phyloP scores from a whole-genome alignment of 2,797 vertebrate species.

The Carcharodon carcharias region DNA sequence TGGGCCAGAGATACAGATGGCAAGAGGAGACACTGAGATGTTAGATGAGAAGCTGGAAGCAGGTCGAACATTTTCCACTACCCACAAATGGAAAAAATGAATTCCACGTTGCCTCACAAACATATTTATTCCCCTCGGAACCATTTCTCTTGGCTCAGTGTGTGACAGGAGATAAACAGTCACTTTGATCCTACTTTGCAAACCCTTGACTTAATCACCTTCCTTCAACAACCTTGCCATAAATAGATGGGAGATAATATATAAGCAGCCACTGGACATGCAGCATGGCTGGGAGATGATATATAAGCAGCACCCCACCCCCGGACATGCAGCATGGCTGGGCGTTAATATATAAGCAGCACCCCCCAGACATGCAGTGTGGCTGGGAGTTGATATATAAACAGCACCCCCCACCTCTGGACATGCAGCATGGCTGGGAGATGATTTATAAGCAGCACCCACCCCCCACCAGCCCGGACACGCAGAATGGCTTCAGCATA shows the following conservation, averaged over 20 bases:
- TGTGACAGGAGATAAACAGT: too few species aligned
- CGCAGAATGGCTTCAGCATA: neutral
- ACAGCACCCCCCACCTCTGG: neutral
- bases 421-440: too few species aligned
- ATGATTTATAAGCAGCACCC: too few species aligned
- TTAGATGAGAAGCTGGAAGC: neutral
- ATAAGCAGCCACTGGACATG: neutral
- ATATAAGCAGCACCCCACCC: neutral
- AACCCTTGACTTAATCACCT: neutral
- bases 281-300: too few species aligned
- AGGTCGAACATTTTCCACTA: neutral
- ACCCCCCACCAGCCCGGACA: too few species aligned
- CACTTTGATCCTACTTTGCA: neutral
- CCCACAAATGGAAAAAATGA: neutral
- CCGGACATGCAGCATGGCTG: too few species aligned
- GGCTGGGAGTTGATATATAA: neutral
- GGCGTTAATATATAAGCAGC: too few species aligned
- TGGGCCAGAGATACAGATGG: too few species aligned
- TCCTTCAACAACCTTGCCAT: neutral
- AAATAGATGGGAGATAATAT: neutral
- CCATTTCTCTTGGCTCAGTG: neutral
- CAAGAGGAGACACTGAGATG: neutral
- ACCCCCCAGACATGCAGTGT: neutral
- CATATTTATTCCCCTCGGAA: neutral
- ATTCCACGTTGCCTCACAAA: neutral